Base-by-base conservation (phyloP, 2,113 vertebrate species). In the Grantiella picta region DNA sequence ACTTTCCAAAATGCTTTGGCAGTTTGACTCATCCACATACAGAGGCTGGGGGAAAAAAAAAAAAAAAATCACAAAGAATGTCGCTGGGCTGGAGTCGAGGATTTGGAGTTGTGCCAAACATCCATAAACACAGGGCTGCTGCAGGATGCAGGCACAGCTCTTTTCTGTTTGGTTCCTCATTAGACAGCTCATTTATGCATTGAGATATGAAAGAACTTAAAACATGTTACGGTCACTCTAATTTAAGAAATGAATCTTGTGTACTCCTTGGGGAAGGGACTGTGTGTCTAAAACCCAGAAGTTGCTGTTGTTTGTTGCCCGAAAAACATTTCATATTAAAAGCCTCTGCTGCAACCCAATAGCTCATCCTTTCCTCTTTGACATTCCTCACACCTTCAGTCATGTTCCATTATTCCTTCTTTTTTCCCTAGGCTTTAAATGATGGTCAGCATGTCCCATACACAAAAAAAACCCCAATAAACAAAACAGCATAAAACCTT, bases 371-470 rank as follows among this genome's bases (percentile, higher is more conserved):
- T 42, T 52, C 53, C 69, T 45, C 75, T 50, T n/a, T 27, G 12
- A 29, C 9, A 2, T 27, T 36, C 33, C 29, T 47, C 38, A 15
- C 33, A 54, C 52, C 38, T 77, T 35, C 72, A 10, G 27, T 6
- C 9, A 59, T 4, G 0, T 11, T 72, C 29, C 31, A 22, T 28
- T 28, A 27, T 5, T 49, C 4, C 24, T 36, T 28, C 27, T n/a
- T 45, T 25, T 28, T 13, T 7, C 2, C 15, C 27, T 27, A 12
- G 4, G 35, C 17, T 73, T 66, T 35, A 53, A 35, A 10, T 12
- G 10, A 7, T 15, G 33, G 18, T 5, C 52, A 35, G 42, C 1
- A 0, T 11, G 12, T 25, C 24, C 17, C 5, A 1, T 2, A 20
- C 6, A n/a, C 38, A 69, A 36, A 71, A 61, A 5, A 63, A 1